Conservation (phyloP, 2,797 vertebrate genomes). For the Oryzias dopingdopingensis region DNA sequence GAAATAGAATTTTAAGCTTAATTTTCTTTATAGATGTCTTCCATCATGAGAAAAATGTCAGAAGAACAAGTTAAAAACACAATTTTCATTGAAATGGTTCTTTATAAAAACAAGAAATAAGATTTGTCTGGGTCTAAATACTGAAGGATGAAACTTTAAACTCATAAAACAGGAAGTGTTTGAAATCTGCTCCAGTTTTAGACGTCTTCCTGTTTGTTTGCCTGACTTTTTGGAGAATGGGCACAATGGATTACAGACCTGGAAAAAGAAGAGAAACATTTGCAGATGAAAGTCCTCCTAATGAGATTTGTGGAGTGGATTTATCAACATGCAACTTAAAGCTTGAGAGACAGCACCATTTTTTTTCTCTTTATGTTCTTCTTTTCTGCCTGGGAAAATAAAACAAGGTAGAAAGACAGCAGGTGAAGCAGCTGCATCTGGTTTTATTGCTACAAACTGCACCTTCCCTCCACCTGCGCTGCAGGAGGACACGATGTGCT, state of each 20-base stretch:
- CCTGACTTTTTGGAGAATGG: slow-evolving; percentile 41
- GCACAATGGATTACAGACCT: slow-evolving; percentile 42
- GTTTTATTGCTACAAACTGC: slow-evolving; percentile 67
- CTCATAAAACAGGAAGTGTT: too few species aligned
- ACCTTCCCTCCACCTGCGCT: slow-evolving; percentile 38
- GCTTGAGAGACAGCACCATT: slow-evolving; percentile 61
- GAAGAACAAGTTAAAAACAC: background rate
- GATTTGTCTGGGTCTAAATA: too few species aligned
- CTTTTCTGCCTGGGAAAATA: slow-evolving; percentile 34
- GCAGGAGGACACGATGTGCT: slow-evolving; percentile 36
- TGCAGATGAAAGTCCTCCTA: slow-evolving; percentile 52
- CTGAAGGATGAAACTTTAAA: slow-evolving; percentile 10
- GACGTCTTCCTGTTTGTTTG: slow-evolving; percentile 38
- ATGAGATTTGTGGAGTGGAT: slow-evolving; percentile 51
- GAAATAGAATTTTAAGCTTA: too few species aligned
- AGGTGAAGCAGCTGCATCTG: slow-evolving; percentile 61
- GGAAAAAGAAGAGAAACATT: slow-evolving; percentile 24
- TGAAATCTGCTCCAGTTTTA: slow-evolving; percentile 15
- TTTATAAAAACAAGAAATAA: too few species aligned
- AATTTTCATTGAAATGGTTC: background rate
- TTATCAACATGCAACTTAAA: slow-evolving; percentile 65
- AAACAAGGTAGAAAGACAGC: slow-evolving; percentile 41
- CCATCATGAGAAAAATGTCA: too few species aligned
- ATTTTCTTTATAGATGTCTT: too few species aligned
- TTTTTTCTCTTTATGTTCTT: slow-evolving; percentile 42